A percentile compares a stretch with the other conserved stretches of the same genome.
Conservation (phyloP, 2,797 vertebrate genomes). For the Hydrocynus forskahlii region DNA sequence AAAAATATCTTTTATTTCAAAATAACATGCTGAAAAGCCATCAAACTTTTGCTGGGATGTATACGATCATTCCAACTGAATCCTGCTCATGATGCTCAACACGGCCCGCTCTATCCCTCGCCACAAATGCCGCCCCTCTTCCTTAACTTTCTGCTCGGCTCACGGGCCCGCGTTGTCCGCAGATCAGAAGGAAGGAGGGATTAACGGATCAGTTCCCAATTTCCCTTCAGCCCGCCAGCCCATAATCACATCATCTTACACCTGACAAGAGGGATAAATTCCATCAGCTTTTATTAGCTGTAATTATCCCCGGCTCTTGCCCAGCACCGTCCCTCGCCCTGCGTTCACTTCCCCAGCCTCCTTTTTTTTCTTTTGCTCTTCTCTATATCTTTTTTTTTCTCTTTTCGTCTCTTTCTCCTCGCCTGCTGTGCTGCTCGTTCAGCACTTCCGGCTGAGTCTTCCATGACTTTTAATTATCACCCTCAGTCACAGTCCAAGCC, state of each 20-base stretch:
- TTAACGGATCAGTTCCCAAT: conserved; percentile 84
- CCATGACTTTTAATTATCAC: conserved; percentile 56
- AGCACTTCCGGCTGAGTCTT: conserved; percentile 55
- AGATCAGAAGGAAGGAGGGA: conserved; percentile 72
- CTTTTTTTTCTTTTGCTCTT: conserved; percentile 17
- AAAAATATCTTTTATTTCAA: too few relatives aligned
- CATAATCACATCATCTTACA: conserved; percentile 83
- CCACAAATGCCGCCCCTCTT: conserved; percentile 51
- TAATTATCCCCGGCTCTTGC: conserved; percentile 79
- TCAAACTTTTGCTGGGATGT: too few relatives aligned
- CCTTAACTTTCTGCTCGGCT: conserved; percentile 45
- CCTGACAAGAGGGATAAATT: conserved; percentile 82
- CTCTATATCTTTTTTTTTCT: conserved; percentile 15
- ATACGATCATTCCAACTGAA: background rate
- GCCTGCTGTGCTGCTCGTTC: conserved; percentile 46
- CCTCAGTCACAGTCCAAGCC: conserved; percentile 45
- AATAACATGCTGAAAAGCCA: too few relatives aligned
- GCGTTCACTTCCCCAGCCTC: conserved; percentile 39
- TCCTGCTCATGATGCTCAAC: background rate
- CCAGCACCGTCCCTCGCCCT: conserved; percentile 68
- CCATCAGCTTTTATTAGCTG: conserved; percentile 84
- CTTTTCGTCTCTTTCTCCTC: conserved; percentile 37
- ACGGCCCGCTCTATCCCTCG: conserved; percentile 11
- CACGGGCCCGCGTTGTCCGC: conserved; percentile 42
- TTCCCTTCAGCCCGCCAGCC: conserved; percentile 69